Percentiles rank a stretch among this genome's conserved stretches.
Conservation (phyloP, 2,797 vertebrate genomes). For the Periparus ater region DNA sequence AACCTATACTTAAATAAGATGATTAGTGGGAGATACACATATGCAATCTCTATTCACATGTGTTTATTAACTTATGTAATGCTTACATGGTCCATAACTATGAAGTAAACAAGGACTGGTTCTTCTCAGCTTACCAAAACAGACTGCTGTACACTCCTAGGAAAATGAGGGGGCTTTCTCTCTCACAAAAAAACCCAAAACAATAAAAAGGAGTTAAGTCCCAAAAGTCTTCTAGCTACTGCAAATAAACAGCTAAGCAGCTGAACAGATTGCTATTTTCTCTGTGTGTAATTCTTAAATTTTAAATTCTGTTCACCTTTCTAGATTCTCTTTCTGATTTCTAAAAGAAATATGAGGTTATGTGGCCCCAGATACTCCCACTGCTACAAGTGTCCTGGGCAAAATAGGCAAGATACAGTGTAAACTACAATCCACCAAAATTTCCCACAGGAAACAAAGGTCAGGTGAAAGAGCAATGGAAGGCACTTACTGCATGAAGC, state of each 20-base stretch:
- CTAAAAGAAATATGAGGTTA: not conserved
- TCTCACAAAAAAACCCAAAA: not conserved
- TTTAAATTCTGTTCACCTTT: not conserved
- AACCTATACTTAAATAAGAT: not conserved
- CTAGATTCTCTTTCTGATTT: not conserved
- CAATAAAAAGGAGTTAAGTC: not conserved
- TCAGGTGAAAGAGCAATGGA: not conserved
- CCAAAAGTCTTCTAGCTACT: not conserved
- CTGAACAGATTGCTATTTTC: not conserved
- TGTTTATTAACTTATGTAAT: not conserved
- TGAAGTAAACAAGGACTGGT: not conserved
- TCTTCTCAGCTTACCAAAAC: not conserved
- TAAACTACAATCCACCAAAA: not conserved
- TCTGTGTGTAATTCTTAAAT: not conserved
- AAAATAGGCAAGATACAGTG: not conserved
- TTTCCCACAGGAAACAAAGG: not conserved
- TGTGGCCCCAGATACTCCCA: not conserved
- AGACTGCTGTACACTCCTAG: not conserved
- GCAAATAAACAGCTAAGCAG: conserved; percentile 35
- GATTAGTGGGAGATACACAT: not conserved
- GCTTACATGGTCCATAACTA: not conserved
- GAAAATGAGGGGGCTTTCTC: not conserved
- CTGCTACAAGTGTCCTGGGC: not conserved
- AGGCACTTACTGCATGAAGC: not conserved
- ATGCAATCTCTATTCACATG: not conserved